Percentiles rank a stretch among this genome's conserved stretches.
Evolutionary conservation across 2,113 vertebrate genomes (phyloP).

Genomic region (Ranitomeya variabilis): DNA sequence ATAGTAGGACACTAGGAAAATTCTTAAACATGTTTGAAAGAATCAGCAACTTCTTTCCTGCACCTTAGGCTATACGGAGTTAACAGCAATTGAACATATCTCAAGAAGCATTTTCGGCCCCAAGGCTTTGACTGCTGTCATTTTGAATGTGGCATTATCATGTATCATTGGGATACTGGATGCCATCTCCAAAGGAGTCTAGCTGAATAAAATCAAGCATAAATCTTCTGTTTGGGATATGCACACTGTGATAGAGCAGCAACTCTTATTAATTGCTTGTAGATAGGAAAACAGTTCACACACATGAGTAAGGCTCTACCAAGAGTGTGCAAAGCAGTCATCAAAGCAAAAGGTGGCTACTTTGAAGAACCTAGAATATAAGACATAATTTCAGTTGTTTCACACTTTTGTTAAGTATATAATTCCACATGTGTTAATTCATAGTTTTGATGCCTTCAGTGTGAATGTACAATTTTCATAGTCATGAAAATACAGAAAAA

Average conservation of each 20-base stretch:
- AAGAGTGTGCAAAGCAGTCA: too few relatives aligned
- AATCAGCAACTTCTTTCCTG: conserved; percentile 69
- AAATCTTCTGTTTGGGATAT: conserved; percentile 66
- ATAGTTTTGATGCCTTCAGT: too few relatives aligned
- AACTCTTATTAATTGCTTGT: conserved; percentile 68
- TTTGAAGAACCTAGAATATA: too few relatives aligned
- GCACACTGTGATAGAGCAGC: conserved; percentile 63
- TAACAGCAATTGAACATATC: conserved; percentile 73
- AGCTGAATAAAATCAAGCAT: conserved; percentile 72
- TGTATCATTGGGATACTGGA: conserved; percentile 63
- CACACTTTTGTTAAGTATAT: too few relatives aligned
- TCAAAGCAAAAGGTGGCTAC: too few relatives aligned
- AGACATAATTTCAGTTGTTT: too few relatives aligned
- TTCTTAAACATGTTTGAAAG: conserved; percentile 73
- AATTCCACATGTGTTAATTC: too few relatives aligned
- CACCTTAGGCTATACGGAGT: conserved; percentile 71
- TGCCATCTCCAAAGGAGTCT: conserved; percentile 65
- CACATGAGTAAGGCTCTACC: not conserved
- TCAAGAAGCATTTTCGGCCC: conserved; percentile 73
- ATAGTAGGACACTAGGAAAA: conserved; percentile 69
- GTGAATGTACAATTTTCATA: too few relatives aligned
- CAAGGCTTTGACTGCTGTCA: conserved; percentile 70
- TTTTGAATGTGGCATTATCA: conserved; percentile 69
- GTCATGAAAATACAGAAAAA: too few relatives aligned
- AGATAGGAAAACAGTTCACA: conserved; percentile 63